Base-by-base conservation (phyloP, 2,888 invertebrate genomes). In the Desoria tigrina region DNA sequence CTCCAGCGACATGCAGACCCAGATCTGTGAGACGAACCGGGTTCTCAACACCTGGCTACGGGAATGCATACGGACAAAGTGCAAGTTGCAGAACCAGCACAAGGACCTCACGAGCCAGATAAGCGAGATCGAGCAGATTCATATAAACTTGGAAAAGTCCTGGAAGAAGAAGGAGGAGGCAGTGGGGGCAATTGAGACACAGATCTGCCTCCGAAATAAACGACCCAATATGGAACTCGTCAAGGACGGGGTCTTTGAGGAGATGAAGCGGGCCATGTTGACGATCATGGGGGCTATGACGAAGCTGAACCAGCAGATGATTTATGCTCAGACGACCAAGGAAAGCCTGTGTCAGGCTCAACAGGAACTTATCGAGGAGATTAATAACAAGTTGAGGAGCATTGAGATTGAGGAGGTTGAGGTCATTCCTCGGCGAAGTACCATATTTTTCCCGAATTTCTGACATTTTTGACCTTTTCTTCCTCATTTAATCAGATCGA, bases 341-440 rank as follows among this genome's bases (percentile, higher is more conserved):
- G 45, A 45, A n/a, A 45, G 21, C n/a, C 45, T 45, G 6, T 16
- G n/a, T 16, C 16, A 45, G n/a, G 45, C 45, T 16, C 45, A 45
- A 21, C 45, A 18, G 45, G 45, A 45, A 16, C 45, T 45, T 21
- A 18, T 21, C n/a, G 45, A 45, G 45, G 45, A 45, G n/a, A 45
- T 45, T 21, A 45, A 45, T 21, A 45, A 45, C 16, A 45, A 45
- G n/a, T 18, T 45, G 16, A 16, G 16, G 45, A 45, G 45, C 16
- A 45, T 45, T 45, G 45, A 45, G 45, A 45, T 45, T 45, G 45
- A 45, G 16, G 45, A 45, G 16, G 45, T 45, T 21, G n/a, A 45
- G 4, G 45, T 45, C 9, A 21, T 45, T 16, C 45, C 45, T 9
- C 16, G 6, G 6, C 45, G 45, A 45, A 45, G 6, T 3, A 45